These are phyloP conservation scores for Bacillus rossius DNA, from an alignment of 1,140 invertebrate species.

Conservation along the genomic window DNA sequence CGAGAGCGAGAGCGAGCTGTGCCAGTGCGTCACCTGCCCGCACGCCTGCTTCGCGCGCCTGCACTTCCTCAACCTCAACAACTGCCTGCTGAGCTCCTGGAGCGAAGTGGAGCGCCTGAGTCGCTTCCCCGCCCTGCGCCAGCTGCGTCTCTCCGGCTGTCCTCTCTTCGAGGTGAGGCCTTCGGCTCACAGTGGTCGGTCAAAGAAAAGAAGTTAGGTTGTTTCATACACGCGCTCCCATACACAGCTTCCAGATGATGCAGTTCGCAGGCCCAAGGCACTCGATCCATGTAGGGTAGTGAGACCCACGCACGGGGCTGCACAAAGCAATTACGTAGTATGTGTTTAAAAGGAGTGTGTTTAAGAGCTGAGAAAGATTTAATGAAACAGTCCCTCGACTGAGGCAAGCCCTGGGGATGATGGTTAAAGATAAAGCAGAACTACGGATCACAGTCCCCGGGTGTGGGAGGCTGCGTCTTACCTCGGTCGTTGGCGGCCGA, in stretches of 20 bases:
- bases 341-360: too few relatives aligned
- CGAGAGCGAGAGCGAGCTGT: constrained; percentile 16
- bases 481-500: neutral
- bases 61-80: constrained; percentile 77
- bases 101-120: constrained; percentile 80
- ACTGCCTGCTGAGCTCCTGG: constrained; percentile 76
- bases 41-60: constrained; percentile 60
- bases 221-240: too few relatives aligned
- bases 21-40: constrained; percentile 39
- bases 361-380: too few relatives aligned
- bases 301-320: neutral
- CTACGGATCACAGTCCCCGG: neutral
- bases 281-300: neutral
- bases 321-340: too few relatives aligned
- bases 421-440: neutral
- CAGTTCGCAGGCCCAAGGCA: too few relatives aligned
- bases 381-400: too few relatives aligned
- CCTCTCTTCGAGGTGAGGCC: constrained; percentile 51
- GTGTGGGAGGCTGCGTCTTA: too few relatives aligned
- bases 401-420: neutral
- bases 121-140: constrained; percentile 72
- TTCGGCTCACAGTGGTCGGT: neutral
- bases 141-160: constrained; percentile 65
- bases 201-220: too few relatives aligned
- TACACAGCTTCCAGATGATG: too few relatives aligned